Evolutionary conservation across 1,140 invertebrate species (phyloP).

Genomic region (Xylocopa sonorina): DNA sequence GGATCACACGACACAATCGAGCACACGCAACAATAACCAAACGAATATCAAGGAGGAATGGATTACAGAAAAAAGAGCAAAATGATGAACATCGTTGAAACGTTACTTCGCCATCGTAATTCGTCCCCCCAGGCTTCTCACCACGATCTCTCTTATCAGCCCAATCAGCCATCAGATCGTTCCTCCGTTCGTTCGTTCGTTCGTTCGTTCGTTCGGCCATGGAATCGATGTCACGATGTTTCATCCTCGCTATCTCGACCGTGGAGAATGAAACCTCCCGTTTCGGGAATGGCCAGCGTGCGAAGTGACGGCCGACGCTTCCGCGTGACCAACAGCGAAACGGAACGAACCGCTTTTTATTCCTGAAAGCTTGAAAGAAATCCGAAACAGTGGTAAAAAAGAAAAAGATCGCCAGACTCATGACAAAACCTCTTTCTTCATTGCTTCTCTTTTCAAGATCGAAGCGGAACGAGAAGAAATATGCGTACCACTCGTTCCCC

Average conservation of each 20-base stretch:
- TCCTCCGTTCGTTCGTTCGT: slow-evolving; percentile 18
- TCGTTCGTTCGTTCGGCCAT: neutral
- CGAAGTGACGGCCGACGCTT: neutral
- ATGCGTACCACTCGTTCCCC: neutral
- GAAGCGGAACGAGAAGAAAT: neutral
- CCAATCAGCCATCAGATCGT: slow-evolving; percentile 26
- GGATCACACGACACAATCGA: no score
- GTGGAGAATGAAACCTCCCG: neutral
- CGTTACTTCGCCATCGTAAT: neutral
- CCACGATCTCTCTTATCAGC: neutral
- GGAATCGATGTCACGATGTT: neutral
- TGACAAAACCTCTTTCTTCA: neutral
- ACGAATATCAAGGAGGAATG: no score
- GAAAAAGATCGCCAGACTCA: neutral
- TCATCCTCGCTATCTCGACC: neutral
- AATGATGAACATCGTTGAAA: neutral
- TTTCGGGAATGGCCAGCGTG: neutral
- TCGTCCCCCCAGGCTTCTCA: neutral
- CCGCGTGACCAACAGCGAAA: neutral
- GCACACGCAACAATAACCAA: no score
- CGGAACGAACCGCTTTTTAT: neutral
- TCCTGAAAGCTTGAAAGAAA: neutral
- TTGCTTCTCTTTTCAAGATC: neutral
- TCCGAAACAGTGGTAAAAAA: neutral
- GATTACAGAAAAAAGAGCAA: neutral